Percentiles rank a stretch among this genome's conserved stretches.
These are phyloP conservation scores for Ectemnius lituratus DNA, from an alignment of 2,888 invertebrate species.

Conservation along the genomic window DNA sequence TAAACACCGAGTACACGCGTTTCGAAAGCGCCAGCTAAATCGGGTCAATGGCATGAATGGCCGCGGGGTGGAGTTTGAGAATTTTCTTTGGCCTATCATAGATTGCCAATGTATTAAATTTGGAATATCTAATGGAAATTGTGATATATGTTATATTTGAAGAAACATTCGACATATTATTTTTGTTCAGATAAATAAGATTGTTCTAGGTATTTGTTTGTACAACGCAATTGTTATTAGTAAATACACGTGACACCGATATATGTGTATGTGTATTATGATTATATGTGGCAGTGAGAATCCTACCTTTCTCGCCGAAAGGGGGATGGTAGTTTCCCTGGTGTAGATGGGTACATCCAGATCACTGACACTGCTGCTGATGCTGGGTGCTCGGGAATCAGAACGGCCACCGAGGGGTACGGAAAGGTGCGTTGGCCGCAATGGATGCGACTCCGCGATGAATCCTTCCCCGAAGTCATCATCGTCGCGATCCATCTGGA, in stretches of 20 bases:
- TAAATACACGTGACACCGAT: no score
- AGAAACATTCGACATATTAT: no score
- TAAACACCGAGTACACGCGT: not conserved
- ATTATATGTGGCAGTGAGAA: not conserved
- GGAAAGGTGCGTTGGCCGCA: conserved; percentile 79
- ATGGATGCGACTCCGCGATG: conserved; percentile 80
- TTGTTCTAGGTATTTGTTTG: no score
- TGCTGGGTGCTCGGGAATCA: conserved; percentile 78
- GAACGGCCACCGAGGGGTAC: conserved; percentile 75
- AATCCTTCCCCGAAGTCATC: conserved; percentile 79
- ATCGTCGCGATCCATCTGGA: conserved; percentile 72
- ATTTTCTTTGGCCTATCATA: no score
- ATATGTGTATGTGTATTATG: no score
- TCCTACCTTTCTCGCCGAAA: conserved; percentile 68
- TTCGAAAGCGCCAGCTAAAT: conserved; percentile 4
- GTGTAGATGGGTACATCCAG: conserved; percentile 81
- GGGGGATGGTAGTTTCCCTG: conserved; percentile 74
- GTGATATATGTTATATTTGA: no score
- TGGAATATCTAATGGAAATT: no score
- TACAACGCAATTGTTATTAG: no score
- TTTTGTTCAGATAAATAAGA: no score
- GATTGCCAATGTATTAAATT: no score
- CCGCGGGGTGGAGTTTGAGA: no score
- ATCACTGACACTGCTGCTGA: conserved; percentile 80
- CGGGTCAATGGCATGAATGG: conserved; percentile 1